Conservation (phyloP, 2,113 vertebrate genomes). For the Gymnorhina tibicen region DNA sequence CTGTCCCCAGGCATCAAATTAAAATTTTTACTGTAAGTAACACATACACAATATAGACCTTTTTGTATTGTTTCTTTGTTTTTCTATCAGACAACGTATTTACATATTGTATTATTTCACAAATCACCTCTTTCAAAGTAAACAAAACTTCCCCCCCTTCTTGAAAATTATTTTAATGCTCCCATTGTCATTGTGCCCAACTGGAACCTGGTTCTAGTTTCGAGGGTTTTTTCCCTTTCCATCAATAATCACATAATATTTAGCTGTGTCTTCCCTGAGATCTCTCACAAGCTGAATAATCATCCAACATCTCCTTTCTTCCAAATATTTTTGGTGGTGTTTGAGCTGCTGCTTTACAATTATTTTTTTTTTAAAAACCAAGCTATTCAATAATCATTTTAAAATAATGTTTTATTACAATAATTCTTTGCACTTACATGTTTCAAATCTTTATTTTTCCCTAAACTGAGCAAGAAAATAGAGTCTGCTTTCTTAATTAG, state of each 20-base stretch:
- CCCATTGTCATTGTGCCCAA: background rate
- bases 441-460: conserved; percentile 72
- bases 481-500: conserved; percentile 80
- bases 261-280: background rate
- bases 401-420: conserved; percentile 55
- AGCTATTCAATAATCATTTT: conserved; percentile 49
- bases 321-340: conserved; percentile 19
- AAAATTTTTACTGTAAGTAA: conserved; percentile 78
- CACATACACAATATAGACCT: conserved; percentile 71
- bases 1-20: conserved; percentile 81
- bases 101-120: conserved; percentile 11
- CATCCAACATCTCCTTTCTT: background rate
- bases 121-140: conserved; percentile 43
- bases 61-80: conserved; percentile 73
- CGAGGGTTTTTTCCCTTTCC: background rate
- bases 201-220: background rate
- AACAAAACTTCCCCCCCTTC: conserved; percentile 45
- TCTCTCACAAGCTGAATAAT: background rate
- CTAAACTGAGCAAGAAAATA: conserved; percentile 70
- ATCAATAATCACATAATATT: background rate
- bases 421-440: conserved; percentile 62
- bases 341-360: background rate
- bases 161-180: background rate
- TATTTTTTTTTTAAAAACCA: background rate
- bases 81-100: conserved; percentile 42